These are phyloP conservation scores for Ceratitis capitata DNA, from an alignment of 1,140 invertebrate species.

Conservation along the genomic window DNA sequence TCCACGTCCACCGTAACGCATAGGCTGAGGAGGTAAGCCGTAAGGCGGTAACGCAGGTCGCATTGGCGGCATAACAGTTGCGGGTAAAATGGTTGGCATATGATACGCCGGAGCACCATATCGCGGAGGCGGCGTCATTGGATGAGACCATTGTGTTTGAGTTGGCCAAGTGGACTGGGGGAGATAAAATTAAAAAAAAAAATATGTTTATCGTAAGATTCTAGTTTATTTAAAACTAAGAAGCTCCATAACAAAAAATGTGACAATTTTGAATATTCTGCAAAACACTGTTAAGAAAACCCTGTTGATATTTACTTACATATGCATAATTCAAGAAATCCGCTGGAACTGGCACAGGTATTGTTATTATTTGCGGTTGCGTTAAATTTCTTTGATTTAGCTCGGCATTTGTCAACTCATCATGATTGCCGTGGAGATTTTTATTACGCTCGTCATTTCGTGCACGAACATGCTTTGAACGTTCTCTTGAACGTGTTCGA, in stretches of 20 bases:
- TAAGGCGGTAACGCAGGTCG: not conserved
- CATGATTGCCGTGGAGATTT: not conserved
- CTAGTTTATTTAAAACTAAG: not conserved
- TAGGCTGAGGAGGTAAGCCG: not conserved
- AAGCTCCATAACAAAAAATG: no score
- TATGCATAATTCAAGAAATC: conserved; percentile 6
- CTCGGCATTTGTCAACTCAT: not conserved
- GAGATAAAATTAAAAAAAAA: not conserved
- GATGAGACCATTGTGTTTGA: not conserved
- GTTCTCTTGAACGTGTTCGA: not conserved
- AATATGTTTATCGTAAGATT: not conserved
- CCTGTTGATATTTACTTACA: not conserved
- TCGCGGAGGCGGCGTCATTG: not conserved
- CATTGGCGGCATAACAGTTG: conserved; percentile 4
- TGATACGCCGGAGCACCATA: not conserved
- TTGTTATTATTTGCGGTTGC: conserved; percentile 23
- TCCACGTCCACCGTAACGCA: not conserved
- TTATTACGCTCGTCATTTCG: not conserved
- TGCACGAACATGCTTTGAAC: not conserved
- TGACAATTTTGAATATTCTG: no score
- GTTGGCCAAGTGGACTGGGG: not conserved
- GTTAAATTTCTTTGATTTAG: not conserved
- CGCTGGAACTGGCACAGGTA: not conserved
- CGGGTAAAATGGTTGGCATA: not conserved
- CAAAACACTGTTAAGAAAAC: not conserved